Evolutionary conservation across 2,113 vertebrate species (phyloP).

Genomic region (Apteryx owenii): DNA sequence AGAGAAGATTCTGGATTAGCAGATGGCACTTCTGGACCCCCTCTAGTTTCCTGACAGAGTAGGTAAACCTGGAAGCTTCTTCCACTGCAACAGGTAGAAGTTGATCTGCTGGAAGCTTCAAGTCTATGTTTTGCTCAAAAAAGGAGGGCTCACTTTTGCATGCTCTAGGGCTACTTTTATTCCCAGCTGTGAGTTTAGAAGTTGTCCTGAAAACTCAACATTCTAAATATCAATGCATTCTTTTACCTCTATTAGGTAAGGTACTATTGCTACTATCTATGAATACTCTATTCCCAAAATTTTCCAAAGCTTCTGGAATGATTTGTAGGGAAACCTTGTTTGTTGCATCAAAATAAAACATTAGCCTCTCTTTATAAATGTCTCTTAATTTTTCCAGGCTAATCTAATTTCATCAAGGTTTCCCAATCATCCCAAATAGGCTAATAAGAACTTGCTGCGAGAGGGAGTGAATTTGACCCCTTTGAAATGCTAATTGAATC

Average conservation of each 20-base stretch:
- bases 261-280: neutral
- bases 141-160: neutral
- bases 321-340: neutral
- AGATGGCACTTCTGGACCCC: neutral
- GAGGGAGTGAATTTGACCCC: slow-evolving; percentile 5
- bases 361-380: neutral
- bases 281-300: neutral
- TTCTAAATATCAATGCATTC: neutral
- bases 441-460: neutral
- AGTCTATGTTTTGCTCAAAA: neutral
- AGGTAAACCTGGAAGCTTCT: neutral
- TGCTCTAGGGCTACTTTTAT: neutral
- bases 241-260: accelerated
- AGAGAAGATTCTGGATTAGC: neutral
- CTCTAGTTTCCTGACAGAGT: neutral
- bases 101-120: neutral
- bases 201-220: neutral
- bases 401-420: neutral
- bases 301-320: neutral
- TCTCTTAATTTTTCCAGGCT: neutral
- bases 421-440: slow-evolving; percentile 13
- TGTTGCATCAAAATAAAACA: neutral
- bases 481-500: slow-evolving; percentile 69
- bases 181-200: neutral
- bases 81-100: neutral